Conservation (phyloP, 2,113 vertebrate species). For the Rhinichthys klamathensis region DNA sequence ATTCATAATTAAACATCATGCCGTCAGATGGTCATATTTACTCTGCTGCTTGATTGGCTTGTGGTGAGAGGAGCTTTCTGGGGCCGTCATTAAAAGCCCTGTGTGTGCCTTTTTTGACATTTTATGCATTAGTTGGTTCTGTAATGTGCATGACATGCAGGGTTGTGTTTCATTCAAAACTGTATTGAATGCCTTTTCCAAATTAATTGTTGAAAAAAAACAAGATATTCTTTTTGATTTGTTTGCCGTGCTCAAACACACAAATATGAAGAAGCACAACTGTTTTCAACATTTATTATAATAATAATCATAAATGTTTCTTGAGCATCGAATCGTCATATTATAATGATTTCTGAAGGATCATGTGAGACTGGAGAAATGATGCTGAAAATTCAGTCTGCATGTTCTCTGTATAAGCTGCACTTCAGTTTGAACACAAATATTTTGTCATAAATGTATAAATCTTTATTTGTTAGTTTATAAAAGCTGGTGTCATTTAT, state of each 20-base stretch:
- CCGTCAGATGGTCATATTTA: constrained; percentile 53
- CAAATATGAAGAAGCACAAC: too few species aligned
- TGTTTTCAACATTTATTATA: background rate
- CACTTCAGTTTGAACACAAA: background rate
- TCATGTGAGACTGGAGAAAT: background rate
- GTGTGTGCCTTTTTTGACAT: constrained; percentile 25
- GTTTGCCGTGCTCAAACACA: background rate
- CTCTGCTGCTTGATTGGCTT: constrained; percentile 41
- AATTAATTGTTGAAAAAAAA: background rate
- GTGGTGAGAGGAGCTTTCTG: constrained; percentile 50
- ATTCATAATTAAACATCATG: constrained; percentile 54
- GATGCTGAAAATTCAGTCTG: background rate
- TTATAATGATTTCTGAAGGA: background rate
- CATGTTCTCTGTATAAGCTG: background rate
- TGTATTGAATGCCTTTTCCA: background rate
- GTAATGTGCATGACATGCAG: background rate
- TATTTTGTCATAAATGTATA: background rate
- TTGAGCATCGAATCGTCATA: background rate
- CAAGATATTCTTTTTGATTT: background rate
- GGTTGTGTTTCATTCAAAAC: background rate
- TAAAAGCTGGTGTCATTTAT: constrained; percentile 24
- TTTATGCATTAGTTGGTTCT: constrained; percentile 23
- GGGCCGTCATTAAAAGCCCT: constrained; percentile 41
- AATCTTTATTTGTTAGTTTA: constrained; percentile 22
- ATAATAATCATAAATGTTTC: background rate